Percentiles rank a stretch among this genome's conserved stretches.
Conservation (phyloP, 2,888 invertebrate species). For the Cecidostiba fungosa region DNA sequence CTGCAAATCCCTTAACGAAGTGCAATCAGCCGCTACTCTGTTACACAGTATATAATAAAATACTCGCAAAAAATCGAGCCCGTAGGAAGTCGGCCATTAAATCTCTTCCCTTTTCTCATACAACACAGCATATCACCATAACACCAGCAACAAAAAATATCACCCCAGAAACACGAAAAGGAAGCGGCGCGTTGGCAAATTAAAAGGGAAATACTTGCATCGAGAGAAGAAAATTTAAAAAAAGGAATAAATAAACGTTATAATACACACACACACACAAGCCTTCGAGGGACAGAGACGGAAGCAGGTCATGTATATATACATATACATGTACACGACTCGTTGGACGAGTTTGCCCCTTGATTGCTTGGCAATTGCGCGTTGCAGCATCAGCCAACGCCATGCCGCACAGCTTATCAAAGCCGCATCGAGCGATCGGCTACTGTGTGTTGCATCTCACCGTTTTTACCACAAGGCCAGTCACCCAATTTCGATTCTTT, state of each 20-base stretch:
- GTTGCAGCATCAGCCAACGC: constrained; percentile 24
- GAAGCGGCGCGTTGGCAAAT: background rate
- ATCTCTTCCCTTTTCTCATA: background rate
- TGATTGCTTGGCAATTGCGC: constrained; percentile 54
- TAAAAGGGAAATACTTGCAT: background rate
- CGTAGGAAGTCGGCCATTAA: constrained; percentile 12
- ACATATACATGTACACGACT: constrained; percentile 15
- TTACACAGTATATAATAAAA: background rate
- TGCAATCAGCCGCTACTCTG: background rate
- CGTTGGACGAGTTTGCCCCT: constrained; percentile 54
- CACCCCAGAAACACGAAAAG: background rate
- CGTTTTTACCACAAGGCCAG: background rate
- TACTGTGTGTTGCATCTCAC: constrained; percentile 23
- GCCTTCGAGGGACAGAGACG: background rate
- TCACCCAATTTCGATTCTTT: background rate
- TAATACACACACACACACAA: background rate
- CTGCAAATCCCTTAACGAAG: background rate
- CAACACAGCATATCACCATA: too few relatives aligned
- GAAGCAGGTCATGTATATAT: constrained; percentile 12
- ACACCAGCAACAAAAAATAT: background rate
- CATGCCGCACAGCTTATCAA: constrained; percentile 18
- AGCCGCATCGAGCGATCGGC: constrained; percentile 38
- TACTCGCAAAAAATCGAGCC: background rate
- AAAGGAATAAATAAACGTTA: background rate
- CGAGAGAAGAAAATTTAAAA: background rate